A percentile compares a stretch with the other conserved stretches of the same genome.
Evolutionary conservation across 2,888 invertebrate genomes (phyloP).

Genomic region (Griposia aprilina): DNA sequence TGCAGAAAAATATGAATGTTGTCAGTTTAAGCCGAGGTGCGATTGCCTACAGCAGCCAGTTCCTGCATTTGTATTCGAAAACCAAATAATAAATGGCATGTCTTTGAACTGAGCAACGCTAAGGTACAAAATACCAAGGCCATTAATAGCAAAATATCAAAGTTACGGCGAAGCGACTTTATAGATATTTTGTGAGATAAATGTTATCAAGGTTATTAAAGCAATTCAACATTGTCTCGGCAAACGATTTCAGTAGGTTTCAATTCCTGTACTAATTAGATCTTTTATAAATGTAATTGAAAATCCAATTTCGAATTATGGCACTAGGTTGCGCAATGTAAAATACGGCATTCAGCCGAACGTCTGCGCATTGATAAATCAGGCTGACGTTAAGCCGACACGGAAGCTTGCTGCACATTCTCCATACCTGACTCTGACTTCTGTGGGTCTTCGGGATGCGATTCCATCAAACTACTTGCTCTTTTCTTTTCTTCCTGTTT

Average conservation of each 20-base stretch:
- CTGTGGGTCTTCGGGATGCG: neutral
- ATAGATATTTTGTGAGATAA: neutral
- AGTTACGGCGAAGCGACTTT: neutral
- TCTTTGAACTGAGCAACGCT: neutral
- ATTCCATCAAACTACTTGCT: neutral
- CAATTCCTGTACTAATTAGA: neutral
- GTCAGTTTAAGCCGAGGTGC: neutral
- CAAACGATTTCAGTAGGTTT: neutral
- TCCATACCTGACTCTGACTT: conserved; percentile 5
- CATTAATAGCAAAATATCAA: neutral
- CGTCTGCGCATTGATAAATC: neutral
- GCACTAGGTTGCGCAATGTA: neutral
- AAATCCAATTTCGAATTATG: neutral
- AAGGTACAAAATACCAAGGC: neutral
- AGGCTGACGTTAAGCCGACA: neutral
- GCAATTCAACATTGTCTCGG: neutral
- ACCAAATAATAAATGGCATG: neutral
- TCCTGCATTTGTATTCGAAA: neutral
- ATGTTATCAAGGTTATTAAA: neutral
- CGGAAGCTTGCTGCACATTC: neutral
- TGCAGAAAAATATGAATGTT: conserved; percentile 13
- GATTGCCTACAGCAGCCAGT: neutral
- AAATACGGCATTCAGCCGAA: neutral
- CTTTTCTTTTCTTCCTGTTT: conserved; percentile 13
- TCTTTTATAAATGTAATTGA: neutral